Percentiles rank a stretch among this genome's conserved stretches.
Evolutionary conservation across 2,797 vertebrate genomes (phyloP).

Genomic region (Microcaecilia unicolor): DNA sequence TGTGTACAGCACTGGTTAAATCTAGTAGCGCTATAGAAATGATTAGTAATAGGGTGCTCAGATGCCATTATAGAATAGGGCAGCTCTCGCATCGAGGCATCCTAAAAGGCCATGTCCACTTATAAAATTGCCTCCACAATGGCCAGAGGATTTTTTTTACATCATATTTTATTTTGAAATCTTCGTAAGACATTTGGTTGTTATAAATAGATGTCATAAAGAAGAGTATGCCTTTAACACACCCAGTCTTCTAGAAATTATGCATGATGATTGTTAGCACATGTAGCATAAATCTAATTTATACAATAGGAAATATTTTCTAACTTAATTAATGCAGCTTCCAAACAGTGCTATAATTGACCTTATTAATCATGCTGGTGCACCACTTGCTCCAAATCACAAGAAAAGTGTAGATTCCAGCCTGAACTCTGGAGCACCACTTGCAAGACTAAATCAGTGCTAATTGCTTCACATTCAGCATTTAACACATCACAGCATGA

Average conservation of each 20-base stretch:
- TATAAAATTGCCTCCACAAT: too few species aligned
- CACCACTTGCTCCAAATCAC: conserved; percentile 20
- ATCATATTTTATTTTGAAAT: too few species aligned
- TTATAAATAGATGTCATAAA: too few species aligned
- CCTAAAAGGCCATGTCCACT: too few species aligned
- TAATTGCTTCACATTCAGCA: conserved; percentile 19
- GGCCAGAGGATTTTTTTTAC: too few species aligned
- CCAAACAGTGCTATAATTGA: conserved; percentile 50
- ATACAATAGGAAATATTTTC: conserved; percentile 56
- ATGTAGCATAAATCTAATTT: conserved; percentile 43
- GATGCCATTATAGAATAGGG: too few species aligned
- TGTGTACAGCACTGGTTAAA: too few species aligned
- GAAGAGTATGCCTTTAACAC: too few species aligned
- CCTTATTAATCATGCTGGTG: conserved; percentile 53
- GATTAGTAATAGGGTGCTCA: too few species aligned
- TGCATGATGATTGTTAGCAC: conserved; percentile 38
- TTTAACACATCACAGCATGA: conserved; percentile 13
- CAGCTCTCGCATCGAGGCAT: too few species aligned
- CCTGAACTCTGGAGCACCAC: conserved; percentile 27
- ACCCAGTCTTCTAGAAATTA: conserved; percentile 34
- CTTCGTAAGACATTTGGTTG: too few species aligned
- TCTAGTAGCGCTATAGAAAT: too few species aligned
- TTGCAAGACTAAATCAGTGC: conserved; percentile 25
- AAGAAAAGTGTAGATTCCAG: conserved; percentile 33
- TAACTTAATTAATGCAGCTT: conserved; percentile 48